Conservation (phyloP, 2,797 vertebrate genomes). For the Cyclopterus lumpus region DNA sequence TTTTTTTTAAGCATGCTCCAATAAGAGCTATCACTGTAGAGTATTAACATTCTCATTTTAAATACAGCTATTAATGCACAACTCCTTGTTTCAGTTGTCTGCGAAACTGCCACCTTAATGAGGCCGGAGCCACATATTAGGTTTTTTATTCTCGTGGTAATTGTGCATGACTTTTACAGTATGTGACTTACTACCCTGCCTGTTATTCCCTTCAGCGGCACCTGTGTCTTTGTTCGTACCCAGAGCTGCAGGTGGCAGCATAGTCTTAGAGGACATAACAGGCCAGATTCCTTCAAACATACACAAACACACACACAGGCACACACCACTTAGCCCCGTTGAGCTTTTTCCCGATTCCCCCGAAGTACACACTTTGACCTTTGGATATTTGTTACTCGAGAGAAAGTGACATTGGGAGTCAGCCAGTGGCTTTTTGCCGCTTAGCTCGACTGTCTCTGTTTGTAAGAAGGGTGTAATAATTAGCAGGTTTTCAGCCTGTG, state of each 20-base stretch:
- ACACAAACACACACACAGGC: conserved; percentile 52
- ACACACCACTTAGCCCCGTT: conserved; percentile 70
- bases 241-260: conserved; percentile 94
- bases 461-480: conserved; percentile 85
- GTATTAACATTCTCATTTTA: conserved; percentile 10
- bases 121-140: conserved; percentile 15
- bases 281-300: conserved; percentile 70
- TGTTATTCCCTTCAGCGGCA: conserved; percentile 35
- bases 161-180: conserved; percentile 34
- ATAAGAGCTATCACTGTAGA: conserved; percentile 4
- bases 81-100: neutral
- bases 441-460: conserved; percentile 73
- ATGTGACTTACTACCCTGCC: conserved; percentile 27
- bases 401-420: conserved; percentile 85
- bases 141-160: conserved; percentile 30
- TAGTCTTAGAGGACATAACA: conserved; percentile 84
- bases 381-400: conserved; percentile 87
- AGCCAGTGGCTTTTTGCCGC: conserved; percentile 63
- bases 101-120: conserved; percentile 29
- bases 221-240: conserved; percentile 70
- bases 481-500: conserved; percentile 81
- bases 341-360: conserved; percentile 75
- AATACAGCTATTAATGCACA: neutral
- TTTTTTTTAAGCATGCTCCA: too few relatives aligned
- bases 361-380: conserved; percentile 85